Percentiles rank a stretch among this genome's conserved stretches.
These are phyloP conservation scores for Orientallactaga sibirica DNA, from an alignment of 2,797 vertebrate species.

Conservation along the genomic window DNA sequence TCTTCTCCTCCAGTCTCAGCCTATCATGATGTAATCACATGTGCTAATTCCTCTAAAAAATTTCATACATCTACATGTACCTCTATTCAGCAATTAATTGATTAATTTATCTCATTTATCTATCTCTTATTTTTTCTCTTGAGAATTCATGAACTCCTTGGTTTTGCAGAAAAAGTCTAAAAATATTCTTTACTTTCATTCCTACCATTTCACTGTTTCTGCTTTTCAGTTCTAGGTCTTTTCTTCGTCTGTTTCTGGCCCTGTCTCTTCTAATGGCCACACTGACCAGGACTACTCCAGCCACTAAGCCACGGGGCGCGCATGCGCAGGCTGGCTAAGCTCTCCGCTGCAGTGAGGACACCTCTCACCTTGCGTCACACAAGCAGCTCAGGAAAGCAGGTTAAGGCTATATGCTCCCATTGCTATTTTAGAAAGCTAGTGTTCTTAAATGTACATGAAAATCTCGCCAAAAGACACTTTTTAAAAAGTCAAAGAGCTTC, in stretches of 20 bases:
- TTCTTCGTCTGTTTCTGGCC: constrained; percentile 39
- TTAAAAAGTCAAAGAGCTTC: constrained; percentile 1
- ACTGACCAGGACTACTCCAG: constrained; percentile 16
- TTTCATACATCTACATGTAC: neutral
- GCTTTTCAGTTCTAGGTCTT: constrained; percentile 43
- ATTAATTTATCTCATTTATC: neutral
- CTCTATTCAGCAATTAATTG: too few species aligned
- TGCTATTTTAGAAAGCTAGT: constrained; percentile 59
- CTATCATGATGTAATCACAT: neutral
- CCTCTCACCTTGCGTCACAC: constrained; percentile 44
- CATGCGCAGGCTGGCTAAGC: constrained; percentile 31
- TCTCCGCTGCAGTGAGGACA: constrained; percentile 40
- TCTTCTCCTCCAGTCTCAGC: neutral
- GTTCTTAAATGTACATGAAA: constrained; percentile 73
- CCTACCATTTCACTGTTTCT: constrained; percentile 3
- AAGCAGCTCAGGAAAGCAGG: constrained; percentile 26
- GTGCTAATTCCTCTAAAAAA: neutral
- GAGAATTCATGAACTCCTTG: neutral
- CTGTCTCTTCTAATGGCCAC: constrained; percentile 7
- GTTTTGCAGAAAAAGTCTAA: constrained; percentile 43
- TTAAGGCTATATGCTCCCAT: constrained; percentile 26
- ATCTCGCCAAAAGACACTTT: constrained; percentile 49
- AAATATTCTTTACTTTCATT: constrained; percentile 26
- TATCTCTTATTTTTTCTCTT: neutral
- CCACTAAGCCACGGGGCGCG: neutral